phyloP scores from a whole-genome alignment of 1,140 invertebrate genomes.

The Sweltsa coloradensis region DNA sequence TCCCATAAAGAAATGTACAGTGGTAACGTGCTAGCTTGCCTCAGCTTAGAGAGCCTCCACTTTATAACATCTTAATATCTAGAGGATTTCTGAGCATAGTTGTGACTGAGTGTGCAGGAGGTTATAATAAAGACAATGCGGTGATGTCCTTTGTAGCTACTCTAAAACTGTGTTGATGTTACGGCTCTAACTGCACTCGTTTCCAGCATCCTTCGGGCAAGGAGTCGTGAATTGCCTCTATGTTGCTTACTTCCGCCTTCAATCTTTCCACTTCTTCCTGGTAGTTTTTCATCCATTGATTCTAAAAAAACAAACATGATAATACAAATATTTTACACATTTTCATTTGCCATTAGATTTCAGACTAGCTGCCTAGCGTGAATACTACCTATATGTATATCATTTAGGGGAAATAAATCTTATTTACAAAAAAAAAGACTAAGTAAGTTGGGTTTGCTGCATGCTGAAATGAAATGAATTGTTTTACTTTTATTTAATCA shows the following conservation, averaged over 20 bases:
- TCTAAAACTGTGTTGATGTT: slow-evolving; percentile 18
- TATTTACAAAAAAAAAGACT: neutral
- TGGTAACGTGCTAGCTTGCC: too few species aligned
- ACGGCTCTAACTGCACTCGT: slow-evolving; percentile 34
- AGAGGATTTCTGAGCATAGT: too few species aligned
- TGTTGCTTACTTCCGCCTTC: slow-evolving; percentile 69
- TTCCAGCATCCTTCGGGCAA: slow-evolving; percentile 78
- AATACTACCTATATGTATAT: neutral
- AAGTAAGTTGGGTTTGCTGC: neutral
- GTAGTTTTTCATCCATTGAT: slow-evolving; percentile 68
- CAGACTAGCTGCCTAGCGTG: neutral
- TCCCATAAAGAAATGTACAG: too few species aligned
- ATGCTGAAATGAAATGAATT: too few species aligned
- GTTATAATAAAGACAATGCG: too few species aligned
- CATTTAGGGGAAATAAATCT: neutral
- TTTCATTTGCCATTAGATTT: neutral
- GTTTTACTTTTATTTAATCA: too few species aligned
- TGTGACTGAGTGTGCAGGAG: too few species aligned
- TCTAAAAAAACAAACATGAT: slow-evolving; percentile 41
- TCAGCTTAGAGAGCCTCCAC: too few species aligned
- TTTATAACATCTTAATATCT: too few species aligned
- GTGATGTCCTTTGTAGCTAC: too few species aligned
- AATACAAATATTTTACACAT: neutral
- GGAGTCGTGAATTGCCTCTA: slow-evolving; percentile 67
- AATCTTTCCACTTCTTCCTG: slow-evolving; percentile 63